Base-by-base conservation (phyloP, 2,797 vertebrate species). In the Poecile montanus region DNA sequence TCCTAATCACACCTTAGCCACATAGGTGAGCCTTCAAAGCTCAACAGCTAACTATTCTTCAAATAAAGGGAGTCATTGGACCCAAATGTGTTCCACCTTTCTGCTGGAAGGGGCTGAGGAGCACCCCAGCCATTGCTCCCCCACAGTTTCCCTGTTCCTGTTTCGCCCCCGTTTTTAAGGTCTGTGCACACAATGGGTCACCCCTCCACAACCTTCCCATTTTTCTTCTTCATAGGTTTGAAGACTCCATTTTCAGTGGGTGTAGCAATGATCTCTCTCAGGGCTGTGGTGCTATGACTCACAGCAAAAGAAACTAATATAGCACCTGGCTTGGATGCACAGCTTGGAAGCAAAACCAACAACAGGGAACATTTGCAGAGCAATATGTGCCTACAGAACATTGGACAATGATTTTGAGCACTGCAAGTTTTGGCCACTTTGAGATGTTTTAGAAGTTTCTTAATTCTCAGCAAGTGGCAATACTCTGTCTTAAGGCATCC, bases 241-340 rank as follows among this genome's bases (percentile, higher is more conserved):
- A 77, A 60, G 51, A 18, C 15, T 75, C 62, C 44, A 7, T 58
- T 44, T 89, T 56, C 73, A 62, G 38, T 34, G 26, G 78, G 60
- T 7, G 5, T 56, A 56, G n/a, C 45, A 71, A 47, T 29, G 27
- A 53, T 58, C 42, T 62, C 32, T 91, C 66, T 82, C 70, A 58
- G 36, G 77, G 84, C 88, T 82, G 34, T 8, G 13, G 62, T 66
- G 60, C 72, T 63, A 11, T 71, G 76, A 92, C 57, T 92, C 74
- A 74, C 36, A 74, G 70, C 25, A 62, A 50, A 77, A 84, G 84
- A 88, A 81, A 84, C n/a, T 50, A 78, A 48, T 47, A 2, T 17
- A 75, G 63, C 56, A 54, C 53, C 67, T 7, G 2, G 56, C 42
- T 54, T 74, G 62, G 81, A 76, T 9, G 20, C 76, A 48, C 34